Conservation (phyloP, 2,113 vertebrate genomes). For the Brachyistius frenatus region DNA sequence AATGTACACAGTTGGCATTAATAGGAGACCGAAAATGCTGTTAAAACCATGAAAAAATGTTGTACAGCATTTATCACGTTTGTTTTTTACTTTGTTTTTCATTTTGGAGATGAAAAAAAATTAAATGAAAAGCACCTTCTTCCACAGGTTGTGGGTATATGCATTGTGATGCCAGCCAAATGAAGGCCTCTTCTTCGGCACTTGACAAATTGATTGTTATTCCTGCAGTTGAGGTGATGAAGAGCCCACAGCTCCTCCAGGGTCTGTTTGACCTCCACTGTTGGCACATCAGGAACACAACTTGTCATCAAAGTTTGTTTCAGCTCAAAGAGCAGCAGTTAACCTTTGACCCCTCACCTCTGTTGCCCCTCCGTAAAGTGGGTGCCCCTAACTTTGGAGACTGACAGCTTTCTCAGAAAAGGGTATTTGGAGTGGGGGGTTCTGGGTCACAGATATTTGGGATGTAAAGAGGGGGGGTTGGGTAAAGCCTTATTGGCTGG, state of each 20-base stretch:
- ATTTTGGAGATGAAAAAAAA: conserved; percentile 5
- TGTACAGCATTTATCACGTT: not conserved
- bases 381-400: conserved; percentile 73
- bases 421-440: conserved; percentile 30
- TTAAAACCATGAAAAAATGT: not conserved
- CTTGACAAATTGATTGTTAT: conserved; percentile 75
- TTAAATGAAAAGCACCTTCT: not conserved
- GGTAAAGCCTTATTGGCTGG: conserved; percentile 8
- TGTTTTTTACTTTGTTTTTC: not conserved
- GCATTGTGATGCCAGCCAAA: conserved; percentile 19
- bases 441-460: conserved; percentile 50
- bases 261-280: conserved; percentile 72
- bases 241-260: conserved; percentile 54
- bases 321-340: conserved; percentile 80
- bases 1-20: conserved; percentile 12
- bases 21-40: conserved; percentile 13
- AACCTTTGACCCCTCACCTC: conserved; percentile 82
- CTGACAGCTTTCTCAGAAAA: conserved; percentile 73
- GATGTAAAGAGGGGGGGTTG: conserved; percentile 2
- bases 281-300: conserved; percentile 71
- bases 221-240: conserved; percentile 76
- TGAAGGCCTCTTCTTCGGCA: not conserved
- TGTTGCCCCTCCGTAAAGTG: conserved; percentile 75
- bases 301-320: conserved; percentile 82
- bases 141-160: conserved; percentile 9